phyloP scores from a whole-genome alignment of 2,113 vertebrate species.

The Protobothrops flavoviridis region DNA sequence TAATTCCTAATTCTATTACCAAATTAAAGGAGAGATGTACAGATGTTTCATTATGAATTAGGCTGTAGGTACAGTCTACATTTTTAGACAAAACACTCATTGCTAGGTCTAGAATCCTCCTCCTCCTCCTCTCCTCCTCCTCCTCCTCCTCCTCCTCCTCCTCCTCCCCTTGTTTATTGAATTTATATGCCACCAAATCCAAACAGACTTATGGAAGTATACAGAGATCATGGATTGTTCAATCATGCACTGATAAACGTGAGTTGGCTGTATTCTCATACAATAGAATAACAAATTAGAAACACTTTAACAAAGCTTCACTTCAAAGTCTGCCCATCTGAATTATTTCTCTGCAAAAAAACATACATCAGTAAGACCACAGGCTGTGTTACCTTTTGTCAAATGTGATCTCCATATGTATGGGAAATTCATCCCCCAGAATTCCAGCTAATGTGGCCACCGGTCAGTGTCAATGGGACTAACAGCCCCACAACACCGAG shows the following conservation, averaged over 20 bases:
- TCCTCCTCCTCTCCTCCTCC: background rate
- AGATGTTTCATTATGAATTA: background rate
- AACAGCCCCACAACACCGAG: no score
- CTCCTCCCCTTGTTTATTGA: background rate
- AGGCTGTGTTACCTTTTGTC: no score
- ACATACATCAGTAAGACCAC: background rate
- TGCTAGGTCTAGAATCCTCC: background rate
- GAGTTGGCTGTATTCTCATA: no score
- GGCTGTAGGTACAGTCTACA: background rate
- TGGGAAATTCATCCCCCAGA: no score
- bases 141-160: background rate
- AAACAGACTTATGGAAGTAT: background rate
- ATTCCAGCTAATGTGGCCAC: no score
- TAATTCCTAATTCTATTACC: background rate
- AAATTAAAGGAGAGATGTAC: background rate
- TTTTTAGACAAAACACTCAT: background rate
- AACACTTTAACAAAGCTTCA: background rate
- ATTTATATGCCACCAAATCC: background rate
- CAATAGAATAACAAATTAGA: no score
- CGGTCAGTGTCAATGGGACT: no score
- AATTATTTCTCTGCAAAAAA: background rate
- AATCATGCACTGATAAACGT: no score
- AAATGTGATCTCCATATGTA: no score
- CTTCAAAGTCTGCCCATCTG: background rate
- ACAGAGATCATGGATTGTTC: no score